Evolutionary conservation across 2,797 vertebrate genomes (phyloP).

Genomic region (Sparus aurata): DNA sequence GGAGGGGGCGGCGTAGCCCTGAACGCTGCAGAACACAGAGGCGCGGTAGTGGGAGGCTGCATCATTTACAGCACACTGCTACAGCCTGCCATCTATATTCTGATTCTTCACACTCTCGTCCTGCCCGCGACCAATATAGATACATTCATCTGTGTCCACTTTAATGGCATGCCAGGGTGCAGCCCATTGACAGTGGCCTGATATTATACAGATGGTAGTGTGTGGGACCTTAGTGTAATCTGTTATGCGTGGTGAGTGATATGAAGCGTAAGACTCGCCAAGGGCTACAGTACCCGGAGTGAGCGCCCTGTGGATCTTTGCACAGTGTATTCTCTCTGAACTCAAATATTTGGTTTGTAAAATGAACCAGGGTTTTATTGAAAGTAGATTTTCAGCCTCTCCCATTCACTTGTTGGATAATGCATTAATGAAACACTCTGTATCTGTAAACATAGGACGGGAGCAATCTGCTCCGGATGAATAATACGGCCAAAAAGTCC

Average conservation of each 20-base stretch:
- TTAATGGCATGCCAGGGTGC: conserved; percentile 77
- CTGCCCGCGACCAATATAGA: conserved; percentile 71
- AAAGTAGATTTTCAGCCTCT: conserved; percentile 76
- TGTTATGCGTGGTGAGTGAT: conserved; percentile 79
- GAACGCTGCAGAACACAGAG: conserved; percentile 72
- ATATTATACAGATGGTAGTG: conserved; percentile 80
- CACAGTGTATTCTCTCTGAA: conserved; percentile 74
- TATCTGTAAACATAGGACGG: conserved; percentile 77
- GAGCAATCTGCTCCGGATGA: conserved; percentile 76
- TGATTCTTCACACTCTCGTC: conserved; percentile 70
- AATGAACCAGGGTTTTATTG: conserved; percentile 80
- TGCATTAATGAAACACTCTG: conserved; percentile 78
- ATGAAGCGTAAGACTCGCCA: conserved; percentile 73
- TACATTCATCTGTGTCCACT: conserved; percentile 82
- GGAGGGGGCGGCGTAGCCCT: conserved; percentile 46
- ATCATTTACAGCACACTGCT: conserved; percentile 55
- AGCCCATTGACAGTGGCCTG: conserved; percentile 71
- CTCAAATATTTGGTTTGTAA: conserved; percentile 84
- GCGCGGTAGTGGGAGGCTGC: conserved; percentile 64
- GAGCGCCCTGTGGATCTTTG: conserved; percentile 68
- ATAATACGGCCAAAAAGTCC: conserved; percentile 77
- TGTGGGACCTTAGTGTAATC: conserved; percentile 79
- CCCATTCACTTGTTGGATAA: conserved; percentile 74
- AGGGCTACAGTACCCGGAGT: conserved; percentile 64
- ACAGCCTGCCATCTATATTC: conserved; percentile 68